These are phyloP conservation scores for Papilio polyxenes DNA, from an alignment of 1,140 invertebrate species.

Conservation along the genomic window DNA sequence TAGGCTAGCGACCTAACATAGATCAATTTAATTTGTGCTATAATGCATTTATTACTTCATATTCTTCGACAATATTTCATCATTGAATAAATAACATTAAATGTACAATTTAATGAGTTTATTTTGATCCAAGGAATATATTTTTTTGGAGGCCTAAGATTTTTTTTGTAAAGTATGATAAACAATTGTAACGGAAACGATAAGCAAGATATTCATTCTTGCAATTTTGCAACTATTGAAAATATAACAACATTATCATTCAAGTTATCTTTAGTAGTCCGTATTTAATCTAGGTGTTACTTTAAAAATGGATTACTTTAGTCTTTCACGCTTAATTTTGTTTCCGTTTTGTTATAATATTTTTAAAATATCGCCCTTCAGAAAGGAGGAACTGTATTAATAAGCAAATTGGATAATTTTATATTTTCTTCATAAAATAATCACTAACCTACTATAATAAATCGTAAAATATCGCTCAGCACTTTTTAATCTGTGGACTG, in stretches of 20 bases:
- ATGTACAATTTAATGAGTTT: neutral
- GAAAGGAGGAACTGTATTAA: neutral
- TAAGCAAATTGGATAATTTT: neutral
- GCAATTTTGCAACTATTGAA: neutral
- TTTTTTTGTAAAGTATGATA: neutral
- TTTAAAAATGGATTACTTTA: neutral
- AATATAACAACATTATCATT: neutral
- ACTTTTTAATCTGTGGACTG: conserved; percentile 13
- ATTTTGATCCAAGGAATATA: too few species aligned
- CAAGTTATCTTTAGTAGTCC: neutral
- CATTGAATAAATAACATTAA: neutral
- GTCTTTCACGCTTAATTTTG: neutral
- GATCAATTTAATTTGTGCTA: neutral
- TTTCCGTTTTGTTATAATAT: neutral
- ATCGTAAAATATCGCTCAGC: neutral
- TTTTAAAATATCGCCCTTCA: neutral
- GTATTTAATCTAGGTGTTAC: neutral
- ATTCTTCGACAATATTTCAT: too few species aligned
- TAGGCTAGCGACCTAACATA: neutral
- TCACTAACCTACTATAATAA: neutral
- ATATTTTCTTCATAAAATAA: neutral
- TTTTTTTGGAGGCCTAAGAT: neutral
- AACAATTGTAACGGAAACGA: neutral
- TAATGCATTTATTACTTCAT: too few species aligned
- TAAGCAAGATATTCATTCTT: neutral